Evolutionary conservation across 2,113 vertebrate genomes (phyloP), one percentile per base, ranked within the genome.

Genomic region (Nothoprocta perdicaria): DNA sequence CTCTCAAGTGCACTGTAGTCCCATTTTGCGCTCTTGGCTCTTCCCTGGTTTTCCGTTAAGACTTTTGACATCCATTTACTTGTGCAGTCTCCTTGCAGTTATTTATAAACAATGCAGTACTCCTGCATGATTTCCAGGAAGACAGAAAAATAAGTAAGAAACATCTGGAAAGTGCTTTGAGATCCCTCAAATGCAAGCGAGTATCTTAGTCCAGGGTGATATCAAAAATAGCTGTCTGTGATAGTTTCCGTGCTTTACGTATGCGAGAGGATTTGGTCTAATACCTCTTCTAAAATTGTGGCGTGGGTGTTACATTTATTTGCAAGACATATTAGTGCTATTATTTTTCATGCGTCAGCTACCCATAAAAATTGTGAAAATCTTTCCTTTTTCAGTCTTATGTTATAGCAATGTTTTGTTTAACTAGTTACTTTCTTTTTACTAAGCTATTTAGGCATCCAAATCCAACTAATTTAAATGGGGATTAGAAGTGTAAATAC

Each of bases 391-490:
- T 87, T 35, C 80, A 68, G 33, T 33, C 72, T 45, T 23, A 40
- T 5, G 66, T 74, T 93, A 75, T 50, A 77, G 23, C 38, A 58
- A 48, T 2, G 0, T 55, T 61, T 90, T 60, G n/a, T 89, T 88
- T 43, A 74, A 80, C 24, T 58, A 62, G 35, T 58, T 91, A 31
- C 67, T 57, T 79, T 63, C 84, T 91, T 92, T 93, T 89, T 68
- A n/a, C 88, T 46, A 88, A 84, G 48, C 58, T 75, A 62, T 95
- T 92, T 94, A 88, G 53, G 35, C 80, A 31, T 94, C 92, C 35
- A 68, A 95, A 94, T 94, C 80, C 88, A 84, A 81, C 92, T 95
- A 90, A 86, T 94, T 93, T 94, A 80, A 95, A 63, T 94, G 69
- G 69, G 85, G 95, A 88, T 95, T 93, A 95, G 43, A 88, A 88